These are phyloP conservation scores for Thyatira batis DNA, from an alignment of 2,888 invertebrate species.

Conservation along the genomic window DNA sequence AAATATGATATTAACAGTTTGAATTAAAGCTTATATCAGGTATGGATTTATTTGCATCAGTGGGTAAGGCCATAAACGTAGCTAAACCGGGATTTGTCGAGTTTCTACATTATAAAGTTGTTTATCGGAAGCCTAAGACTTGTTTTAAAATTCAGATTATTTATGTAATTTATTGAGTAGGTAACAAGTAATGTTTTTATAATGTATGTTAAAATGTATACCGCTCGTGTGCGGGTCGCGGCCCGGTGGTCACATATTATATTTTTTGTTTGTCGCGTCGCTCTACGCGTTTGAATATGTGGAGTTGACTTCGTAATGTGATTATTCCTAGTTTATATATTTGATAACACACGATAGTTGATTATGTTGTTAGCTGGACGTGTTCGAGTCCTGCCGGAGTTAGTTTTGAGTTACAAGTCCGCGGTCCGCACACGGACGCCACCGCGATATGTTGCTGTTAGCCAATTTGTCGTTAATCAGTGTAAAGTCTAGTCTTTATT, in stretches of 20 bases:
- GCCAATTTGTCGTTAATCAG: constrained; percentile 79
- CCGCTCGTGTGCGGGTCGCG: constrained; percentile 51
- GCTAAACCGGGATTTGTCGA: constrained; percentile 33
- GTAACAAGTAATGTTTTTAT: constrained; percentile 66
- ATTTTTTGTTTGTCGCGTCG: constrained; percentile 16
- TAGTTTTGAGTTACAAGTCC: constrained; percentile 8
- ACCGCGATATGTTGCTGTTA: constrained; percentile 71
- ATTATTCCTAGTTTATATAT: background rate
- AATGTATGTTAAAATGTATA: constrained; percentile 43
- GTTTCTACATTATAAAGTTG: constrained; percentile 44
- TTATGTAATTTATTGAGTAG: constrained; percentile 81
- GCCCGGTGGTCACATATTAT: constrained; percentile 36
- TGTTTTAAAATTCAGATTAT: constrained; percentile 80
- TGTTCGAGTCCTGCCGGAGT: constrained; percentile 5
- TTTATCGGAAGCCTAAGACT: constrained; percentile 78
- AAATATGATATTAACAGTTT: background rate
- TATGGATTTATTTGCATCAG: background rate
- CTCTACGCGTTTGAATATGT: background rate
- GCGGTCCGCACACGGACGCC: constrained; percentile 48
- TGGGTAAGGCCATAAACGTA: constrained; percentile 22
- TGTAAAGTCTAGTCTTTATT: constrained; percentile 83
- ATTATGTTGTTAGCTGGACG: constrained; percentile 1
- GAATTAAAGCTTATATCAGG: background rate
- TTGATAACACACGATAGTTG: background rate
- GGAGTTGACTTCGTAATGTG: background rate